These are phyloP conservation scores for Oscheius sp. DNA, from an alignment of 2,888 invertebrate genomes.

Conservation along the genomic window DNA sequence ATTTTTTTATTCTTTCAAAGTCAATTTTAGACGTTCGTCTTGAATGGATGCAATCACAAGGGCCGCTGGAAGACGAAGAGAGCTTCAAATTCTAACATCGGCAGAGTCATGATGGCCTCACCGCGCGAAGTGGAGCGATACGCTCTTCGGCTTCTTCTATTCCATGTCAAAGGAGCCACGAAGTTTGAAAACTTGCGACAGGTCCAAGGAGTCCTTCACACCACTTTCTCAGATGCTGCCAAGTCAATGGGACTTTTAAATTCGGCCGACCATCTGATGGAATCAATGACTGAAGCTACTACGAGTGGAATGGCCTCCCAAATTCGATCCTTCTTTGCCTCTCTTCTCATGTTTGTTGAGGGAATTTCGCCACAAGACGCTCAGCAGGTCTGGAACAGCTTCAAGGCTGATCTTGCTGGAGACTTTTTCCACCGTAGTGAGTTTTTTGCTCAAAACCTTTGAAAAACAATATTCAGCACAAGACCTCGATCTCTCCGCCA, in stretches of 20 bases:
- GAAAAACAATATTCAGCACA: no score
- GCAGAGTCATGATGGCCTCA: not conserved
- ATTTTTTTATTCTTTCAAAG: not conserved
- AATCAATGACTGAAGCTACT: not conserved
- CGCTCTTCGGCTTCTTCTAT: not conserved
- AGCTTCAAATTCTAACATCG: not conserved
- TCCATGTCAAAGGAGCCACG: not conserved
- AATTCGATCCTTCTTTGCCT: no score
- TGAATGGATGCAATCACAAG: not conserved
- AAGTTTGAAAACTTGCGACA: constrained; percentile 23
- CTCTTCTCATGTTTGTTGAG: no score
- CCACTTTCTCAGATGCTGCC: constrained; percentile 6
- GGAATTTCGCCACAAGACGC: no score
- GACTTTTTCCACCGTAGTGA: no score
- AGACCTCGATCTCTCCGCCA: no score
- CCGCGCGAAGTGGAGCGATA: not conserved
- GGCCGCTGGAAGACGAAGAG: not conserved
- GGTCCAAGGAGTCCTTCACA: not conserved
- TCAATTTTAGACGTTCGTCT: no score
- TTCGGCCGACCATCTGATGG: not conserved
- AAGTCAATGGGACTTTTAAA: constrained; percentile 1
- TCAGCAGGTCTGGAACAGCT: no score
- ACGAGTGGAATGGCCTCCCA: not conserved
- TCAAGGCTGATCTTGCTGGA: no score
- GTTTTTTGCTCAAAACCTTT: no score